phyloP scores from a whole-genome alignment of 2,113 vertebrate genomes.

The Agelaius phoeniceus region DNA sequence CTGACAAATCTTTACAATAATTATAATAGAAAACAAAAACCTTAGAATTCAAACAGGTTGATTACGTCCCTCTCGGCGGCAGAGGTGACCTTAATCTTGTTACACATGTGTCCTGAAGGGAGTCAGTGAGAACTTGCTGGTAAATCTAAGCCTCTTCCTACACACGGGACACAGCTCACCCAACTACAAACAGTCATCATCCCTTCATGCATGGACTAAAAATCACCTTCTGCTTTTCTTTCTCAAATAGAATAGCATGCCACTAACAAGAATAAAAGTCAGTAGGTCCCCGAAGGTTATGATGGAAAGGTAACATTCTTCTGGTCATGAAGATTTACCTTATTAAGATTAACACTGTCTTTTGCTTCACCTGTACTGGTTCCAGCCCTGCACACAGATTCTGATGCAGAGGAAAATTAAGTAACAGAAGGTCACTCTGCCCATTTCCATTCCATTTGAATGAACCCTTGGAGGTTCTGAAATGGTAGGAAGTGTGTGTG shows the following conservation, averaged over 20 bases:
- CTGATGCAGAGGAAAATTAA: background rate
- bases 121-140: background rate
- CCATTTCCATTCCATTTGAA: background rate
- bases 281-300: background rate
- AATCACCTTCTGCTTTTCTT: background rate
- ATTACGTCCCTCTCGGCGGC: background rate
- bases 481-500: background rate
- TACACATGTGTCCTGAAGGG: background rate
- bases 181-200: background rate
- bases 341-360: background rate
- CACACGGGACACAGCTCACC: rapidly evolving
- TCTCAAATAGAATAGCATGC: background rate
- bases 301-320: background rate
- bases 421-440: background rate
- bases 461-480: background rate
- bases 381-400: background rate
- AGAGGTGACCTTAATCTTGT: background rate
- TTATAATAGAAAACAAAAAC: background rate
- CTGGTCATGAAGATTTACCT: background rate
- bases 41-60: background rate
- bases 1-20: background rate
- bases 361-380: background rate
- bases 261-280: background rate
- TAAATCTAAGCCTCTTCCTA: background rate
- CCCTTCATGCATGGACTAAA: background rate